phyloP scores from a whole-genome alignment of 2,113 vertebrate genomes.

The Antechinus stuartii region DNA sequence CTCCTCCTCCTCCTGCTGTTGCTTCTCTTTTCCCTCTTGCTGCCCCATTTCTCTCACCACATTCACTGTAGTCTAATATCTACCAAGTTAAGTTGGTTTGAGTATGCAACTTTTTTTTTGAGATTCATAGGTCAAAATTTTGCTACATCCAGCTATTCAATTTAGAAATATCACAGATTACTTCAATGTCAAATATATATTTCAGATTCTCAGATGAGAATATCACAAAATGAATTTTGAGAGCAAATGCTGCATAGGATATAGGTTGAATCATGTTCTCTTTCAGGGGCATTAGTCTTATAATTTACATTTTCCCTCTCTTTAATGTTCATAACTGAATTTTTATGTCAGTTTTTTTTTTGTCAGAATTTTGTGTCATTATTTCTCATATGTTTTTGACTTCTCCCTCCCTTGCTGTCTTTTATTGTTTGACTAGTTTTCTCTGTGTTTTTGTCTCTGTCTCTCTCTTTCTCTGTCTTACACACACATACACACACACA shows the following conservation, averaged over 20 bases:
- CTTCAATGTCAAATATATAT: background rate
- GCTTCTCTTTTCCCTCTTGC: background rate
- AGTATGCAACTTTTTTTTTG: background rate
- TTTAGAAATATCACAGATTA: background rate
- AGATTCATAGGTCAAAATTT: background rate
- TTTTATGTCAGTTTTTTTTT: too few relatives aligned
- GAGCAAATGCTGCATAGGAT: background rate
- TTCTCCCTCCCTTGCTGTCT: background rate
- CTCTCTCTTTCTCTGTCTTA: too few relatives aligned
- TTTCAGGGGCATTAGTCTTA: background rate
- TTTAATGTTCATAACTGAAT: background rate
- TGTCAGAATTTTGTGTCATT: background rate
- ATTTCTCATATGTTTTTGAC: background rate
- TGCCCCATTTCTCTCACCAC: background rate
- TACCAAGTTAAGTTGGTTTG: background rate
- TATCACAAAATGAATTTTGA: background rate
- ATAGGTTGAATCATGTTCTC: background rate
- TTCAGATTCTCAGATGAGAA: background rate
- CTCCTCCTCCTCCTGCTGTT: background rate
- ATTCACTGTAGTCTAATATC: background rate
- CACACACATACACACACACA: too few relatives aligned
- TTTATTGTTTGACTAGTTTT: background rate
- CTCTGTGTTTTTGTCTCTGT: too few relatives aligned
- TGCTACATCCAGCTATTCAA: background rate
- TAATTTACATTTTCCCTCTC: background rate